phyloP scores from a whole-genome alignment of 2,113 vertebrate genomes.

The Scolopax mira region DNA sequence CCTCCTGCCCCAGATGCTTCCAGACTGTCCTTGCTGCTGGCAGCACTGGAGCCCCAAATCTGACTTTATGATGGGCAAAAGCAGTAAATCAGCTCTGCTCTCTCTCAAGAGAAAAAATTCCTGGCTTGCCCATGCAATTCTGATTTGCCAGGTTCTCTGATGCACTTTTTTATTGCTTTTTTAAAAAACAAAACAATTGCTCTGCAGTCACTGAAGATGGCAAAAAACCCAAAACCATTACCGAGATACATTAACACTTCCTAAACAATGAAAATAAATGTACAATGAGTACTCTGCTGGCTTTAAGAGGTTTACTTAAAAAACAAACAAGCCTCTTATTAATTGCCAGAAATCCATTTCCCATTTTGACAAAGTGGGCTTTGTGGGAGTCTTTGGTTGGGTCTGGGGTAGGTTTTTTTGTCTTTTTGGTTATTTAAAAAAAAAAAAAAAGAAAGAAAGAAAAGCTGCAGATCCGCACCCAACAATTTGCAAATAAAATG shows the following conservation, averaged over 20 bases:
- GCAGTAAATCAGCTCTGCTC: not conserved
- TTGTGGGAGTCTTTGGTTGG: not conserved
- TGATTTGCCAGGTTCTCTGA: not conserved
- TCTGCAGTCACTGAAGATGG: not conserved
- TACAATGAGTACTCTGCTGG: not conserved
- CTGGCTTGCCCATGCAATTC: rapidly evolving
- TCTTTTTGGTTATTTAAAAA: not conserved
- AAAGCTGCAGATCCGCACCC: not conserved
- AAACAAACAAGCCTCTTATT: not conserved
- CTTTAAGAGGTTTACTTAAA: not conserved
- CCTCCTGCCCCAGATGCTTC: not conserved
- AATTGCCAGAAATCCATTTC: not conserved
- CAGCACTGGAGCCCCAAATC: not conserved
- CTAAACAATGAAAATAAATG: not conserved
- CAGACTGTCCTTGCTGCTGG: not conserved
- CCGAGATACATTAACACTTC: not conserved
- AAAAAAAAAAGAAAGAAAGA: too few relatives aligned
- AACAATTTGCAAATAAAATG: not conserved
- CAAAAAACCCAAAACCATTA: not conserved
- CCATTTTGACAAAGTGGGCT: not conserved
- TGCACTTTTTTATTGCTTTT: not conserved
- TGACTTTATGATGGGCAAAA: not conserved
- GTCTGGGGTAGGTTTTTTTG: not conserved
- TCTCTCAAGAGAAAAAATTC: not conserved
- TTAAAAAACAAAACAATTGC: not conserved